phyloP scores from a whole-genome alignment of 2,797 vertebrate genomes.

The Channallabes apus region DNA sequence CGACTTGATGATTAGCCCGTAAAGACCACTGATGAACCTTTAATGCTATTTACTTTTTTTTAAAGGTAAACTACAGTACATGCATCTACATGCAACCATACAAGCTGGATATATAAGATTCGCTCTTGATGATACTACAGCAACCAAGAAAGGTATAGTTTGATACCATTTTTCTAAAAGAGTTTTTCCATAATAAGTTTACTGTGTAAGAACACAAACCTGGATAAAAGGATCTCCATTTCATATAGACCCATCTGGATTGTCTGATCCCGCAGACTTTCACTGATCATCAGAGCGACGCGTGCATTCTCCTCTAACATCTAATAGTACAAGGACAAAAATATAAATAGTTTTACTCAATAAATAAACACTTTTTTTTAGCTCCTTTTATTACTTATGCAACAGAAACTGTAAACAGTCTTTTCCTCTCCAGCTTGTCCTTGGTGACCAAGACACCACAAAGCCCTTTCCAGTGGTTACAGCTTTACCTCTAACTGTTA shows the following conservation, averaged over 20 bases:
- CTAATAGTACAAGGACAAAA: slow-evolving; percentile 63
- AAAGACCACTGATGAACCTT: neutral
- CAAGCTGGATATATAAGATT: neutral
- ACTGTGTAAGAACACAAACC: slow-evolving; percentile 66
- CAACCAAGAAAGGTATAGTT: neutral
- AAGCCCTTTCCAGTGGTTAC: slow-evolving; percentile 1
- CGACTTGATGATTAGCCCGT: neutral
- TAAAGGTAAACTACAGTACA: neutral
- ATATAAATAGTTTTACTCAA: neutral
- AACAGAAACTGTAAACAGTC: neutral
- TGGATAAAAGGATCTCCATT: slow-evolving; percentile 85
- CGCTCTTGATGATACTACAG: neutral
- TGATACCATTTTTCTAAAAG: neutral
- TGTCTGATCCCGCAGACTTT: slow-evolving; percentile 81
- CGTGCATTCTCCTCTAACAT: slow-evolving; percentile 93
- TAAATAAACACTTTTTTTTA: neutral
- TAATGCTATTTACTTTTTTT: neutral
- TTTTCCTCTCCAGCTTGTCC: neutral
- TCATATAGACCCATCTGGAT: slow-evolving; percentile 88
- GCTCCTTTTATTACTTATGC: neutral
- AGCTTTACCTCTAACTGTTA: neutral
- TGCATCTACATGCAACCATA: neutral
- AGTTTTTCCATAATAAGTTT: neutral
- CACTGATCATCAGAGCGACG: slow-evolving; percentile 82
- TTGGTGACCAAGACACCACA: neutral